Conservation (phyloP, 2,113 vertebrate species). For the Micromys minutus region DNA sequence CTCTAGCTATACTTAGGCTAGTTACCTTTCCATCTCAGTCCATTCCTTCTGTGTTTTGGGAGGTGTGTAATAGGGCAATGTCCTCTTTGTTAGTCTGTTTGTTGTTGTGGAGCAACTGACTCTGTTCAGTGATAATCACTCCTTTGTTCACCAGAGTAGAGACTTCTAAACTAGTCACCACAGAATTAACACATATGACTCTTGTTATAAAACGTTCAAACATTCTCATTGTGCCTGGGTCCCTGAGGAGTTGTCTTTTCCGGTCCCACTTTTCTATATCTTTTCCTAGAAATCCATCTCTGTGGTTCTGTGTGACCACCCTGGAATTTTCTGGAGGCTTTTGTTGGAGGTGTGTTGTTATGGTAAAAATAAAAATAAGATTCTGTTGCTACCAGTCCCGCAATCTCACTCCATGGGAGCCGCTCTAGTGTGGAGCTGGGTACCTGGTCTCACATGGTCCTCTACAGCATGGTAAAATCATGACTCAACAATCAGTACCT, state of each 20-base stretch:
- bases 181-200: neutral
- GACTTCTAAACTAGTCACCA: neutral
- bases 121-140: neutral
- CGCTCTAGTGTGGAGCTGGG: too few species aligned
- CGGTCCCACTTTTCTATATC: neutral
- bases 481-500: too few species aligned
- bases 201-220: neutral
- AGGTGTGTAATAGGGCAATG: neutral
- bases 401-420: too few species aligned
- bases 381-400: too few species aligned
- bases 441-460: too few species aligned
- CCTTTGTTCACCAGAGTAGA: slow-evolving; percentile 7
- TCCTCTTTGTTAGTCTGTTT: neutral
- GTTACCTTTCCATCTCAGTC: neutral
- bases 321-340: neutral
- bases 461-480: too few species aligned
- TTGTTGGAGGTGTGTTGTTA: neutral
- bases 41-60: neutral
- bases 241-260: neutral
- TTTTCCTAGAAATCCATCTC: neutral
- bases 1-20: neutral
- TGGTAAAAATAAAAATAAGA: too few species aligned
- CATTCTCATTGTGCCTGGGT: neutral
- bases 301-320: neutral
- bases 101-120: too few species aligned